A percentile compares a stretch with the other conserved stretches of the same genome.
Conservation (phyloP, 2,113 vertebrate species). For the Acrocephalus kingi region DNA sequence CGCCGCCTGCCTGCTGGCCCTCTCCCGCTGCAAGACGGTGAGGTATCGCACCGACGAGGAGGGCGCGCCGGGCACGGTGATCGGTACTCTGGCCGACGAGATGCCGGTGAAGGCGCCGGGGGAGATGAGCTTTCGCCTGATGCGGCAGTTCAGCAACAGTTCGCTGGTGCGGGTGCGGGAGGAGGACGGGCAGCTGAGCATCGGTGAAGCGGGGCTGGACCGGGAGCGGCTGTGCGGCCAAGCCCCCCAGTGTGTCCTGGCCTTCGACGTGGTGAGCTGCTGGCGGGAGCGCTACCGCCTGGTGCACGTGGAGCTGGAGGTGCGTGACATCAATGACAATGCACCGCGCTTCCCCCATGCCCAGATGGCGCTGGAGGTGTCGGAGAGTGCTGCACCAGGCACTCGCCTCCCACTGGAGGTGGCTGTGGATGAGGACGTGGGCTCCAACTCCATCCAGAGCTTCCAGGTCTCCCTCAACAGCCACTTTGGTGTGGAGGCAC, state of each 20-base stretch:
- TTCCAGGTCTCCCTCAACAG: conserved; percentile 91
- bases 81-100: conserved; percentile 92
- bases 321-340: conserved; percentile 94
- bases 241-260: conserved; percentile 84
- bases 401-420: conserved; percentile 88
- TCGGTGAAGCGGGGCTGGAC: conserved; percentile 89
- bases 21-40: conserved; percentile 82
- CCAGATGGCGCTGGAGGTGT: conserved; percentile 87
- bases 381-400: conserved; percentile 85
- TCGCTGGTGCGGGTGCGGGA: conserved; percentile 90
- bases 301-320: conserved; percentile 94
- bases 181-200: conserved; percentile 88
- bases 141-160: conserved; percentile 91
- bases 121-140: conserved; percentile 89
- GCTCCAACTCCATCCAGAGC: conserved; percentile 90
- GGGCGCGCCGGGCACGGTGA: conserved; percentile 87
- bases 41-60: conserved; percentile 91
- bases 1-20: conserved; percentile 69
- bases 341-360: conserved; percentile 86
- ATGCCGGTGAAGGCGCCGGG: conserved; percentile 84
- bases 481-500: conserved; percentile 91
- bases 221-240: conserved; percentile 88
- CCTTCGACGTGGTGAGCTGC: conserved; percentile 94
- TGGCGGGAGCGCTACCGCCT: conserved; percentile 90
- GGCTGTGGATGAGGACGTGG: conserved; percentile 88